These are phyloP conservation scores for Ectobius pallidus DNA, from an alignment of 2,888 invertebrate species.

Conservation along the genomic window DNA sequence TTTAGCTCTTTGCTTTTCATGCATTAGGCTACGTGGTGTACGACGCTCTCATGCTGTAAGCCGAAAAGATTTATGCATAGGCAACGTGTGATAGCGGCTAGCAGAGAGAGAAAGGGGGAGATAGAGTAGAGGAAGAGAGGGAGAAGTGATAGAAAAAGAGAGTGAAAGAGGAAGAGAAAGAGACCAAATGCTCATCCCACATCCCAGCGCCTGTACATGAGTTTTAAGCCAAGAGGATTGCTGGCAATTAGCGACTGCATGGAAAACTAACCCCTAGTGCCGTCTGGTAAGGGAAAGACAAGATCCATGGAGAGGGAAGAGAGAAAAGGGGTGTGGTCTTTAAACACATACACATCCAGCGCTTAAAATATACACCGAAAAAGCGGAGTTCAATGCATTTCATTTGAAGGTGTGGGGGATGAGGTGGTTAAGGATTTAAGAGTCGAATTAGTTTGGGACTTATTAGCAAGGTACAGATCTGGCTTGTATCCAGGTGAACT, in stretches of 20 bases:
- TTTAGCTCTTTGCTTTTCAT: too few species aligned
- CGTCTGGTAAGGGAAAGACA: slow-evolving; percentile 24
- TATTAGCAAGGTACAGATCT: slow-evolving; percentile 25
- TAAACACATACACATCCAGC: slow-evolving; percentile 2
- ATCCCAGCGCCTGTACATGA: slow-evolving; percentile 16
- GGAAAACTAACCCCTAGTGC: not conserved
- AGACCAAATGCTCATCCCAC: not conserved
- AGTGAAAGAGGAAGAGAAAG: too few species aligned
- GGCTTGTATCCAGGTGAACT: slow-evolving; percentile 10
- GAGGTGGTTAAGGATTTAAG: slow-evolving; percentile 23
- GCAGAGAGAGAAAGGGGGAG: too few species aligned
- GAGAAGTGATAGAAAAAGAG: too few species aligned
- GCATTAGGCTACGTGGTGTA: too few species aligned
- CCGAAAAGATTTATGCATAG: too few species aligned
- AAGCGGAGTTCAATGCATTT: slow-evolving; percentile 27
- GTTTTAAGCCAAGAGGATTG: slow-evolving; percentile 27
- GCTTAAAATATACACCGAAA: slow-evolving; percentile 30
- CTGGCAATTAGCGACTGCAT: slow-evolving; percentile 21
- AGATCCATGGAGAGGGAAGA: not conserved
- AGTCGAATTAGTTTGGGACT: slow-evolving; percentile 19
- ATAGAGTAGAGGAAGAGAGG: too few species aligned
- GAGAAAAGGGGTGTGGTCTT: slow-evolving; percentile 21
- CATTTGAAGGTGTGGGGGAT: slow-evolving; percentile 14
- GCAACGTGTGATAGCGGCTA: too few species aligned
- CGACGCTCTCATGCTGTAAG: too few species aligned